Conservation (phyloP, 2,797 vertebrate species). For the Tamandua tetradactyla region DNA sequence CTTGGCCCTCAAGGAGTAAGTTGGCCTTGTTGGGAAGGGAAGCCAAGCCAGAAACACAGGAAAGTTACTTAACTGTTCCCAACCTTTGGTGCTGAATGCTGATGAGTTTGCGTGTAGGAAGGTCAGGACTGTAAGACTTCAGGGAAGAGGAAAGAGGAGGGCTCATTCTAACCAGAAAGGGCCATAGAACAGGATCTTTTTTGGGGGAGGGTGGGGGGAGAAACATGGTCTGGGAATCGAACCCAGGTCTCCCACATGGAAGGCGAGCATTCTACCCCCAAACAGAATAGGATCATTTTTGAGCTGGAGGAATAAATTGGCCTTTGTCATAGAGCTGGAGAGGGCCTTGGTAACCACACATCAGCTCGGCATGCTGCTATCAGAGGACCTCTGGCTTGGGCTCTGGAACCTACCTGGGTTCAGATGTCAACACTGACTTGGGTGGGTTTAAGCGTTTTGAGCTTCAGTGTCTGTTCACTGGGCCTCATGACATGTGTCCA, state of each 20-base stretch:
- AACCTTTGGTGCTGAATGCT: background rate
- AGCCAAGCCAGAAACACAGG: background rate
- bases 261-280: no score
- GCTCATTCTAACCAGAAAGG: background rate
- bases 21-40: background rate
- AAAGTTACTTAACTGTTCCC: background rate
- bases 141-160: background rate
- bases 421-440: rapidly evolving
- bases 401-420: no score
- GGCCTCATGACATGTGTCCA: background rate
- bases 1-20: background rate
- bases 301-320: background rate
- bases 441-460: background rate
- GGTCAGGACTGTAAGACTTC: background rate
- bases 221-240: no score
- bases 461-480: background rate
- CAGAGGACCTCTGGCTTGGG: background rate
- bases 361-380: rapidly evolving
- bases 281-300: background rate
- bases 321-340: background rate
- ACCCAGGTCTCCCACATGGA: no score
- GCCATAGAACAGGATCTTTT: background rate
- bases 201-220: no score
- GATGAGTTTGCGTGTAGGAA: background rate
- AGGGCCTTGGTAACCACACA: background rate